These are phyloP conservation scores for Macrotus californicus DNA, from an alignment of 2,113 vertebrate species.

Conservation along the genomic window DNA sequence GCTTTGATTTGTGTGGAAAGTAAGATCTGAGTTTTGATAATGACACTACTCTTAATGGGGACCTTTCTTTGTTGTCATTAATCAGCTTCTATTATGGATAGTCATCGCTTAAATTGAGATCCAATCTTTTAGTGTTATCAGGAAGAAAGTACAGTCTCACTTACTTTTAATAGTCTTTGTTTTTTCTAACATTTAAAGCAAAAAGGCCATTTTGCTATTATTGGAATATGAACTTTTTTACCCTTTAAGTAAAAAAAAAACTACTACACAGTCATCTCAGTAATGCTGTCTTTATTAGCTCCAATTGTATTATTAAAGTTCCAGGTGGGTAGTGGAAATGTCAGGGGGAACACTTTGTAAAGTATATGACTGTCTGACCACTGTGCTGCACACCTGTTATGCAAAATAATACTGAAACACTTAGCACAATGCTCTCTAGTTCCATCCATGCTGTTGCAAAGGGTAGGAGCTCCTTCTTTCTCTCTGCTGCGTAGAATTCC, in stretches of 20 bases:
- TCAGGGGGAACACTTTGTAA: background rate
- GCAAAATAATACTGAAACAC: background rate
- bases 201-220: background rate
- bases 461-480: no score
- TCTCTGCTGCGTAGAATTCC: no score
- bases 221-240: background rate
- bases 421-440: no score
- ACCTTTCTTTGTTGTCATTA: background rate
- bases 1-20: background rate
- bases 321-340: background rate
- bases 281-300: background rate
- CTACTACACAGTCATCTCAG: background rate
- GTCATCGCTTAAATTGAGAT: background rate
- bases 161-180: background rate
- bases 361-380: background rate
- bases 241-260: background rate
- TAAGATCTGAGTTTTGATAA: background rate
- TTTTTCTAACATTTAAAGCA: background rate
- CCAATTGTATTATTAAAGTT: background rate
- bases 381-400: background rate
- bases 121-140: background rate
- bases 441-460: no score
- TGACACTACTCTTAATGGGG: background rate
- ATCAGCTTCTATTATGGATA: background rate
- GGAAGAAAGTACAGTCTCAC: background rate